Base-by-base conservation (phyloP, 2,888 invertebrate genomes). In the Loripinus fragilis region DNA sequence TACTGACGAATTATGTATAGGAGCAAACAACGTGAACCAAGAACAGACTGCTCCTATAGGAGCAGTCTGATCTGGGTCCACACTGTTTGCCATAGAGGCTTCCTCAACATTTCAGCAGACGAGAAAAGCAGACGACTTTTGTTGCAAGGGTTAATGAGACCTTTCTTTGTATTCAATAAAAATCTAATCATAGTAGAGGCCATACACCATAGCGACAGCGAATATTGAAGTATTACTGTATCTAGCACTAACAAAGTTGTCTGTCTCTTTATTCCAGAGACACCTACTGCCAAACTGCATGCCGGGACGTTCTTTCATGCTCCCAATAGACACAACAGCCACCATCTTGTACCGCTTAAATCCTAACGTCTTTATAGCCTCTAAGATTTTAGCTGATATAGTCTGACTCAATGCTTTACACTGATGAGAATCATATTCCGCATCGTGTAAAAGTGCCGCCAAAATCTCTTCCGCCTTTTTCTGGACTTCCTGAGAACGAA, bases 261-360 rank as follows among this genome's bases (percentile, higher is more conserved):
- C 92, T n/a, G 91, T 91, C 41, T 86, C 84, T 55, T 89, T 85
- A 76, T 92, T 91, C 92, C 92, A 92, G 5, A 92, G 82, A 77
- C 92, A 92, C 1, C 92, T 83, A 64, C 90, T 90, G 7, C 91
- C 92, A 70, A 92, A 90, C 81, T 92, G 91, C 88, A 91, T 88
- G 8, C 90, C 91, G 0, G 91, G 90, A 41, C 87, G 71, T 73
- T 92, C 91, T 69, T 85, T 87, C 30, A 91, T 71, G 71, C 88
- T 88, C 1, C 92, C 92, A 17, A 92, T 86, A n/a, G 90, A 90
- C 5, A 92, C 91, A 23, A 91, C 87, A n/a, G 90, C 89, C 15
- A 92, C 90, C 67, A 92, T 80, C 82, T 92, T 92, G 81, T 89
- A 92, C 15, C 88, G 78, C 68, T 80, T 80, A 25, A 86, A 80